A percentile compares a stretch with the other conserved stretches of the same genome.
These are phyloP conservation scores for Ia io DNA, from an alignment of 2,113 vertebrate species.

Conservation along the genomic window DNA sequence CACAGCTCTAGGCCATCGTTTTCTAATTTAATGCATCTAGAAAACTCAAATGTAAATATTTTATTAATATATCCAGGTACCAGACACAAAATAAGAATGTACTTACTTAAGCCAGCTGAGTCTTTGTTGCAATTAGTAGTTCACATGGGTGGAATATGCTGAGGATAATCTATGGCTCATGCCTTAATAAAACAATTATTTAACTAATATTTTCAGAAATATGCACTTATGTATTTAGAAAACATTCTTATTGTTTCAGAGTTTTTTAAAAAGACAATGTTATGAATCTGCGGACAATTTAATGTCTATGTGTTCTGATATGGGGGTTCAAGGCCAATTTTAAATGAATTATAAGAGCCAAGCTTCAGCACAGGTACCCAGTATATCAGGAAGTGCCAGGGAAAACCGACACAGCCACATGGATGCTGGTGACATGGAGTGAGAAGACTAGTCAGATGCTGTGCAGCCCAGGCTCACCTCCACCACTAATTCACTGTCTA, in stretches of 20 bases:
- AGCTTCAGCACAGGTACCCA: background rate
- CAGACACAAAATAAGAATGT: background rate
- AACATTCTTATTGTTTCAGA: background rate
- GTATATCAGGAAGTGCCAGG: rapidly evolving
- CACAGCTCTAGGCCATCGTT: background rate
- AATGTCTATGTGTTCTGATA: background rate
- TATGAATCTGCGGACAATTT: background rate
- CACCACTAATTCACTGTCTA: background rate
- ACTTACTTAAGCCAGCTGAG: background rate
- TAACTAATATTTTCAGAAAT: background rate
- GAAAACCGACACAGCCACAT: background rate
- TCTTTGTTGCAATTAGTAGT: background rate
- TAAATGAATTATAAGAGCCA: background rate
- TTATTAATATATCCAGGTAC: background rate
- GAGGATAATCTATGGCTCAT: background rate
- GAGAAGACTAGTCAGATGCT: background rate
- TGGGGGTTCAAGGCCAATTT: background rate
- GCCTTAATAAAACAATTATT: background rate
- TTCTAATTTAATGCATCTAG: background rate
- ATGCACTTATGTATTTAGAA: background rate
- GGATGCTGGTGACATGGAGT: rapidly evolving
- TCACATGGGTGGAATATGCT: background rate
- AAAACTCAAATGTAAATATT: background rate
- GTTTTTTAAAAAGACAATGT: background rate
- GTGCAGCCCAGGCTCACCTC: too few species aligned